Conservation (phyloP, 2,113 vertebrate genomes). For the Corythornis vintsioides region DNA sequence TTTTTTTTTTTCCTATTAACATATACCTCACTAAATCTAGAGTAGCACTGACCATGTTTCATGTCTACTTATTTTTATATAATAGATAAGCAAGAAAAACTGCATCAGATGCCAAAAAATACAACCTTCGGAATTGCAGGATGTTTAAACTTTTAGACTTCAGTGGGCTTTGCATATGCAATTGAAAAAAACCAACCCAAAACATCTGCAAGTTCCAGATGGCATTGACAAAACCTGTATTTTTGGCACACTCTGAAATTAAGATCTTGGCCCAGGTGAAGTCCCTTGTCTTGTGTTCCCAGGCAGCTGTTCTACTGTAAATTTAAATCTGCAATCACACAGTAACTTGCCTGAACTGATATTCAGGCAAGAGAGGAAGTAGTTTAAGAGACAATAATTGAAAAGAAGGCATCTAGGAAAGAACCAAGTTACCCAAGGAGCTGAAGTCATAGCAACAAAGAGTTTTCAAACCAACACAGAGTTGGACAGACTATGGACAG, state of each 20-base stretch:
- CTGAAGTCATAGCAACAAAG: neutral
- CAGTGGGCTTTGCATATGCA: neutral
- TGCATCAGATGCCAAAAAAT: neutral
- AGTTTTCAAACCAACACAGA: neutral
- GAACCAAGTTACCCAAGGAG: neutral
- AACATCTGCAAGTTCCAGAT: neutral
- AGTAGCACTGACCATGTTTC: neutral
- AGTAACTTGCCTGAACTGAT: neutral
- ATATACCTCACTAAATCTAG: neutral
- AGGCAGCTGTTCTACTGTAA: neutral
- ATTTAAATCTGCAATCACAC: neutral
- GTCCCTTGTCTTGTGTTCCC: neutral
- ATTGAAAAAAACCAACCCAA: neutral
- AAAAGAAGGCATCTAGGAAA: neutral
- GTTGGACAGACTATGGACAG: neutral
- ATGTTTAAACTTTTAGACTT: neutral
- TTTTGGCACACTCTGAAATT: neutral
- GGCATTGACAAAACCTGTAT: neutral
- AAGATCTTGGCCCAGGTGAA: neutral
- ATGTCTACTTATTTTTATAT: neutral
- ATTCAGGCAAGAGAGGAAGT: neutral
- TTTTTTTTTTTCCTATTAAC: neutral
- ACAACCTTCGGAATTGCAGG: neutral
- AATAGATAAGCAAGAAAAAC: neutral
- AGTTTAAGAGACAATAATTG: neutral